Base-by-base conservation (phyloP, 1,140 invertebrate species). In the Pteromalus puparum region DNA sequence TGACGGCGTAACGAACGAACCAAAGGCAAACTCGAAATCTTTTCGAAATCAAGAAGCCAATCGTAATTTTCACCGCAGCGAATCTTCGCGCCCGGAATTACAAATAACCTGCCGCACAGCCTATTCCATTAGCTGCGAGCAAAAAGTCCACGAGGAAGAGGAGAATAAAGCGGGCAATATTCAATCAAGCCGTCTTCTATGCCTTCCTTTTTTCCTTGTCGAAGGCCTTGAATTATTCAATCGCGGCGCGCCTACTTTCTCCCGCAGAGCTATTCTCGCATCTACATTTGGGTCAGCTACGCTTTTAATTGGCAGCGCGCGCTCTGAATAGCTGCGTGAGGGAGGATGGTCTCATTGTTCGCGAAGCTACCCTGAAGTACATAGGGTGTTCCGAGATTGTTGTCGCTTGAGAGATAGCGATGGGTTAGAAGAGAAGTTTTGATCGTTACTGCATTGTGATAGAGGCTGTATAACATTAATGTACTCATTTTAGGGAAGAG, bases 251-350 rank as follows among this genome's bases (percentile, higher is more conserved):
- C 42, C 42, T n/a, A 48, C 13, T 48, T 76, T n/a, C n/a, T 28
- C 15, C 21, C 53, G 10, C 42, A 10, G 6, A 30, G 7, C 15
- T 21, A 21, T 46, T 34, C 42, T 24, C 74, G 42, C 42, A 76
- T 76, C 74, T 74, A 74, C 68, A 82, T 82, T 53, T 73, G 68
- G 73, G 73, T 82, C 81, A 82, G 70, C 81, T 34, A 13, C n/a
- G 80, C 34, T 68, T 81, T 81, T 81, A 81, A 68, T 81, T 81
- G 67, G 70, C 72, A 53, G 28, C 34, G 72, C 53, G 24, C 21
- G 65, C 28, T 67, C 28, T 67, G 61, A 80, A 80, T 70, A 18
- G 68, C 24, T 70, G 26, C 68, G 68, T 30, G 68, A 28, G 26
- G 68, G 26, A 28, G 26, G 65, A 30, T 61, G 26, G 78, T 67